phyloP scores from a whole-genome alignment of 2,888 invertebrate species.

The Amorpha juglandis region DNA sequence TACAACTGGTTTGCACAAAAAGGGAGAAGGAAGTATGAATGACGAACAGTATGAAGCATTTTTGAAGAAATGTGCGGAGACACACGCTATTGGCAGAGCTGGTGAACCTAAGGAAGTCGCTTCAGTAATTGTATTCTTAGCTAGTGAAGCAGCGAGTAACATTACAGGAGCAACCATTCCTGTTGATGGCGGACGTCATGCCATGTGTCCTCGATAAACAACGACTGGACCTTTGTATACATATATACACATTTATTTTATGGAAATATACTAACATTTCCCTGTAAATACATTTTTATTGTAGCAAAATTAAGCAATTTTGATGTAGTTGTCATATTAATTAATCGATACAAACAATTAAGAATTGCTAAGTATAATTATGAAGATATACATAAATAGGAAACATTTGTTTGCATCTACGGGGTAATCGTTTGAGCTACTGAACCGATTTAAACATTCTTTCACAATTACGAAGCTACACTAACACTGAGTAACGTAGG shows the following conservation, averaged over 20 bases:
- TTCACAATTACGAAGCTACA: too few relatives aligned
- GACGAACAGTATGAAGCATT: conserved; percentile 91
- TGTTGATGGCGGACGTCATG: conserved; percentile 95
- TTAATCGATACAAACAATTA: too few relatives aligned
- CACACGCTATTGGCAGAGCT: conserved; percentile 95
- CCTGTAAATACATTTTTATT: neutral
- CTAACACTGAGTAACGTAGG: too few relatives aligned
- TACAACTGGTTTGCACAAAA: conserved; percentile 93
- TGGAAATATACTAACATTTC: neutral
- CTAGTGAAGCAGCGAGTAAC: conserved; percentile 92
- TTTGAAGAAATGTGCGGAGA: conserved; percentile 90
- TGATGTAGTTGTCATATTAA: too few relatives aligned
- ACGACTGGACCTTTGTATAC: neutral
- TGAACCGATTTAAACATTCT: too few relatives aligned
- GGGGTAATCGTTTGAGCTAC: too few relatives aligned
- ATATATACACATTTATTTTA: conserved; percentile 12
- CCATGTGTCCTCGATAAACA: conserved; percentile 91
- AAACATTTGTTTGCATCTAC: too few relatives aligned
- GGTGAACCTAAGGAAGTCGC: conserved; percentile 94
- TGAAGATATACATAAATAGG: too few relatives aligned
- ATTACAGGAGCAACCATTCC: conserved; percentile 93
- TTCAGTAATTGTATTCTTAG: conserved; percentile 93
- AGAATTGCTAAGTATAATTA: too few relatives aligned
- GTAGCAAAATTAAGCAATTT: neutral
- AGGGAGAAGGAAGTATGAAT: conserved; percentile 88